Evolutionary conservation across 2,888 invertebrate genomes (phyloP).

Genomic region (Myopa tessellatipennis): DNA sequence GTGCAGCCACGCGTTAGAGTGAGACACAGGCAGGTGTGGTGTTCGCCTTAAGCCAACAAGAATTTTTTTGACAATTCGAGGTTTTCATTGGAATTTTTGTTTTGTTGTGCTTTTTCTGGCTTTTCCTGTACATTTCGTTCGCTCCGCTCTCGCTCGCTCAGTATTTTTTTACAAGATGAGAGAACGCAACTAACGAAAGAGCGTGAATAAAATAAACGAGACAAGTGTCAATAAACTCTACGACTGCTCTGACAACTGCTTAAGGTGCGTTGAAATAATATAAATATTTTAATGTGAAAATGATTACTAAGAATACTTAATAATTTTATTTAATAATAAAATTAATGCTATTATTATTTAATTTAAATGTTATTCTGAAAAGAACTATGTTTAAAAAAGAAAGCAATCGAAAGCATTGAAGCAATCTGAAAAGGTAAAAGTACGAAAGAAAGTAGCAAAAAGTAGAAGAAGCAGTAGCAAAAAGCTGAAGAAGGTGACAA

Average conservation of each 20-base stretch:
- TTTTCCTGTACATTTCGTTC: not conserved
- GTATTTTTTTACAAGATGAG: not conserved
- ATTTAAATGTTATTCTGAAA: too few species aligned
- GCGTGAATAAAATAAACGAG: slow-evolving; percentile 50
- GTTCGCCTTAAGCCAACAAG: slow-evolving; percentile 20
- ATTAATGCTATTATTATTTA: too few species aligned
- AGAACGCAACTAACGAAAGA: slow-evolving; percentile 52
- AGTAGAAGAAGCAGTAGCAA: slow-evolving; percentile 25
- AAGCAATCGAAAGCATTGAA: too few species aligned
- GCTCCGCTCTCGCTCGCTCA: slow-evolving; percentile 7
- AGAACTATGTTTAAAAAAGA: too few species aligned
- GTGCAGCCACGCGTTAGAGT: not conserved
- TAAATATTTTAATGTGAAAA: too few species aligned
- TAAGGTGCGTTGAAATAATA: too few species aligned
- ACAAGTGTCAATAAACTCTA: slow-evolving; percentile 62
- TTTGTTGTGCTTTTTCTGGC: slow-evolving; percentile 10
- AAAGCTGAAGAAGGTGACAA: not conserved
- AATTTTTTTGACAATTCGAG: slow-evolving; percentile 30
- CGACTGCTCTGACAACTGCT: not conserved
- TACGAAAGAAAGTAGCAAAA: slow-evolving; percentile 26
- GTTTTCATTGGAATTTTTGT: slow-evolving; percentile 34
- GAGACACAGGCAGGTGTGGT: not conserved
- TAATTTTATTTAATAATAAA: too few species aligned
- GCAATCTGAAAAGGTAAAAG: slow-evolving; percentile 26
- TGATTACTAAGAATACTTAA: too few species aligned